phyloP scores from a whole-genome alignment of 2,797 vertebrate species.

The Manis pentadactyla region DNA sequence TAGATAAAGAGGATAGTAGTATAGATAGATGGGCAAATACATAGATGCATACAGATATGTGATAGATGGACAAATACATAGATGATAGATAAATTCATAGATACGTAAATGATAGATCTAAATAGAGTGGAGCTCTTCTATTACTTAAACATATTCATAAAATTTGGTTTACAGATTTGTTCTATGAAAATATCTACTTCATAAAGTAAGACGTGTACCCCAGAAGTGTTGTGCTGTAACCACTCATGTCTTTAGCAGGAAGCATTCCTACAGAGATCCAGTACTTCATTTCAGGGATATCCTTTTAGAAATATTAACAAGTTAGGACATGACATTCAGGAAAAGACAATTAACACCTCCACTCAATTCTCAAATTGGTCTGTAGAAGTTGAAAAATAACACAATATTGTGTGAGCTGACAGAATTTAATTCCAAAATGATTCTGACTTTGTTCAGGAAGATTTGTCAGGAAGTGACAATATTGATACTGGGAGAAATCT shows the following conservation, averaged over 20 bases:
- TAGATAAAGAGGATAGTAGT: not conserved
- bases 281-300: conserved; percentile 37
- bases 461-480: not conserved
- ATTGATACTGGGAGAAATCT: not conserved
- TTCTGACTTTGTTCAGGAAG: conserved; percentile 48
- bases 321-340: conserved; percentile 60
- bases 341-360: conserved; percentile 76
- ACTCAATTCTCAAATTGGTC: conserved; percentile 64
- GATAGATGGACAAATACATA: not conserved
- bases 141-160: conserved; percentile 1
- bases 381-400: conserved; percentile 62
- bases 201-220: not conserved
- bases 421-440: conserved; percentile 70
- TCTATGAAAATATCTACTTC: conserved; percentile 19
- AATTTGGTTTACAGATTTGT: not conserved
- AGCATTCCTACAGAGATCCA: conserved; percentile 38
- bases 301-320: conserved; percentile 72
- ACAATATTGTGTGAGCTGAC: conserved; percentile 51
- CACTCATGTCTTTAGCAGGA: not conserved
- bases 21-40: not conserved
- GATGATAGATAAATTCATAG: no score
- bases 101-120: not conserved
- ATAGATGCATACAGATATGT: not conserved
- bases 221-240: not conserved
- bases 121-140: not conserved